Evolutionary conservation across 2,888 invertebrate genomes (phyloP).

Genomic region (Nemotelus nigrinus): DNA sequence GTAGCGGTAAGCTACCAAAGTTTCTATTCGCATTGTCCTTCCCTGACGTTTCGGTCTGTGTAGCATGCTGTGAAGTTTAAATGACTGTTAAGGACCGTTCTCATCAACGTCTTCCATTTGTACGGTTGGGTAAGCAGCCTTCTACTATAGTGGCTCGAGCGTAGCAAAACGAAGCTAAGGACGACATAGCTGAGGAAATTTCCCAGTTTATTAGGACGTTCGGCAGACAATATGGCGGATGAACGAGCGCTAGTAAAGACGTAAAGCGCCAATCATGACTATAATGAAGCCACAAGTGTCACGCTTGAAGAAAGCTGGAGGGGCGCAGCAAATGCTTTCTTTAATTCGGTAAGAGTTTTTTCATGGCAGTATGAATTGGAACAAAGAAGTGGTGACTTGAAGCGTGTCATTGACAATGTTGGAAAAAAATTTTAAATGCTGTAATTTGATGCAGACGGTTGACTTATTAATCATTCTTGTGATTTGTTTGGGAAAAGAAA

Average conservation of each 20-base stretch:
- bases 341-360: constrained; percentile 19
- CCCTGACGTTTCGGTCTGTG: too few relatives aligned
- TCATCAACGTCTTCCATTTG: neutral
- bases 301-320: neutral
- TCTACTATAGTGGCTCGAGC: too few relatives aligned
- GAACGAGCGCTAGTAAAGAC: constrained; percentile 3
- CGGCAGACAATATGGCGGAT: neutral
- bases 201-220: neutral
- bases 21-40: too few relatives aligned
- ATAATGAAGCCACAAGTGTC: constrained; percentile 27
- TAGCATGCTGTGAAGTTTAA: neutral
- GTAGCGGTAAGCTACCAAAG: neutral
- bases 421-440: too few relatives aligned
- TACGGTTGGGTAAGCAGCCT: neutral
- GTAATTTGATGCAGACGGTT: too few relatives aligned
- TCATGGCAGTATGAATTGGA: neutral
- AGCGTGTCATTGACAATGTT: too few relatives aligned
- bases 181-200: neutral
- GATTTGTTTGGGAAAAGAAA: too few relatives aligned
- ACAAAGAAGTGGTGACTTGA: too few relatives aligned
- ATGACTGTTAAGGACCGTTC: neutral
- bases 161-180: too few relatives aligned
- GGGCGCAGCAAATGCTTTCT: constrained; percentile 1
- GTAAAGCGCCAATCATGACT: constrained; percentile 7
- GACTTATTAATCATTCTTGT: too few relatives aligned